phyloP scores from a whole-genome alignment of 1,140 invertebrate genomes.

The Ectropis grisescens region DNA sequence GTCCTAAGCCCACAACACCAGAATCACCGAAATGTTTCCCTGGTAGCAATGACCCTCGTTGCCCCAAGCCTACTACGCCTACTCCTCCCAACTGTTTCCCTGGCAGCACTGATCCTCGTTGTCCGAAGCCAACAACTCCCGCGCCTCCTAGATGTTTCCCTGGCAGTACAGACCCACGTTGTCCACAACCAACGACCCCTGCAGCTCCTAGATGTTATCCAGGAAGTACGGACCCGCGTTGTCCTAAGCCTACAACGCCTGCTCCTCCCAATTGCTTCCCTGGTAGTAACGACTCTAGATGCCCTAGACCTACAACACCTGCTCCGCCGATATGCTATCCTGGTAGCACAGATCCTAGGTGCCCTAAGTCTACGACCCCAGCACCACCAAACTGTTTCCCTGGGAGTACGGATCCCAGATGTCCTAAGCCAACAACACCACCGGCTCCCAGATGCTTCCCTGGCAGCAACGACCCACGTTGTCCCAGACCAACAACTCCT shows the following conservation, averaged over 20 bases:
- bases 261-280: conserved; percentile 33
- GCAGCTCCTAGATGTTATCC: conserved; percentile 18
- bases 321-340: conserved; percentile 32
- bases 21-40: conserved; percentile 27
- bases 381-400: conserved; percentile 23
- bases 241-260: conserved; percentile 21
- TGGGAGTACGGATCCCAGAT: conserved; percentile 28
- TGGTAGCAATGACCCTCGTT: conserved; percentile 41
- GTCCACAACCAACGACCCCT: conserved; percentile 22
- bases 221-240: conserved; percentile 31
- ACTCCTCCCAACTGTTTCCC: too few relatives aligned
- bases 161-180: conserved; percentile 44
- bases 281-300: conserved; percentile 31
- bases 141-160: conserved; percentile 32
- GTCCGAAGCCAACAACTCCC: conserved; percentile 22
- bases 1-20: conserved; percentile 4
- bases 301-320: conserved; percentile 21
- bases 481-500: conserved; percentile 26
- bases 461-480: conserved; percentile 33
- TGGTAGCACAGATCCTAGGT: conserved; percentile 28
- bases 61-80: conserved; percentile 27
- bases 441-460: conserved; percentile 33
- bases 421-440: conserved; percentile 22
- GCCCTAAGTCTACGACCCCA: conserved; percentile 8
- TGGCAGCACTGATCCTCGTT: conserved; percentile 19